Percentiles rank a stretch among this genome's conserved stretches.
Conservation (phyloP, 2,888 invertebrate species). For the Elmis aenea region DNA sequence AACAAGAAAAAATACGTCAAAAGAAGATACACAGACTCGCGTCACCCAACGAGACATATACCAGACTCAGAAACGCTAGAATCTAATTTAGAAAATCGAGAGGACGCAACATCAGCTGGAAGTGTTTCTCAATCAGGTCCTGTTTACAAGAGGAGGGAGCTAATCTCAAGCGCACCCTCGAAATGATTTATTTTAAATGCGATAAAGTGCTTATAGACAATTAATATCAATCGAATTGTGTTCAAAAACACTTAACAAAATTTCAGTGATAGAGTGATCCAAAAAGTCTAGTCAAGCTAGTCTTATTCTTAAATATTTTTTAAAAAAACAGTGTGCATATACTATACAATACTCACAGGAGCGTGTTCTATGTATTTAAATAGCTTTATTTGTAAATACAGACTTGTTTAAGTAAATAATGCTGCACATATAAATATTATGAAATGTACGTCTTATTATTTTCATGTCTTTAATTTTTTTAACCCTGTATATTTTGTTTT, state of each 20-base stretch:
- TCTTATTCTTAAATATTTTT: conserved; percentile 4
- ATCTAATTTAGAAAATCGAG: conserved; percentile 12
- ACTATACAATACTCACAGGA: too few relatives aligned
- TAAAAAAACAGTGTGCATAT: conserved; percentile 12
- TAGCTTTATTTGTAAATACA: too few relatives aligned
- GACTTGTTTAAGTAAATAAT: too few relatives aligned
- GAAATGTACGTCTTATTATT: too few relatives aligned
- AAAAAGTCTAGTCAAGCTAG: conserved; percentile 13
- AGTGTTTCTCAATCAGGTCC: conserved; percentile 38
- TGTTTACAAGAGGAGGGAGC: conserved; percentile 74
- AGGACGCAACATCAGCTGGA: conserved; percentile 21
- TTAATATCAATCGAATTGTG: conserved; percentile 1
- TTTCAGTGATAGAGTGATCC: too few relatives aligned
- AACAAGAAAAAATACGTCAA: conserved; percentile 59
- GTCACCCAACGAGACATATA: conserved; percentile 56
- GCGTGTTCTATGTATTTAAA: too few relatives aligned
- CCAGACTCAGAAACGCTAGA: conserved; percentile 52
- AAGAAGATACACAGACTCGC: conserved; percentile 55
- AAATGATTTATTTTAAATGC: conserved; percentile 29
- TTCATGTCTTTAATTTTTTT: too few relatives aligned
- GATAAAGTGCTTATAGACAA: neutral
- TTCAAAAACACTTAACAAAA: conserved; percentile 1
- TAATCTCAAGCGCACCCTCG: conserved; percentile 70
- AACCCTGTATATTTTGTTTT: too few relatives aligned
- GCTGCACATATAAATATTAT: too few relatives aligned